Evolutionary conservation across 2,797 vertebrate species (phyloP), one percentile per base, ranked within the genome.

Genomic region (Macrochelys suwanniensis): DNA sequence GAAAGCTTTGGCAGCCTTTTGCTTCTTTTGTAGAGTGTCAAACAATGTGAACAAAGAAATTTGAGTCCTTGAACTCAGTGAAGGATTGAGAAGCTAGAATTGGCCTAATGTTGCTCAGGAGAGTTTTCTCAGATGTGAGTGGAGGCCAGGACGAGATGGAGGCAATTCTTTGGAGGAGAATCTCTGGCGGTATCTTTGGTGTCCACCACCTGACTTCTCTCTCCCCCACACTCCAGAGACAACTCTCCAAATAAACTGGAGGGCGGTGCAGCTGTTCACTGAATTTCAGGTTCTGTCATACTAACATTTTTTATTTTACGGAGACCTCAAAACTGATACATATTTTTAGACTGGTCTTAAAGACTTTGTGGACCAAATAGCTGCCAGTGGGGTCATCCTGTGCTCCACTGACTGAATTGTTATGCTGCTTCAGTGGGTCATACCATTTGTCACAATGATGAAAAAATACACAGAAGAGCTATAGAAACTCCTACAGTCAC

Each of bases 191-290:
- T n/a, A n/a, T 19, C 17, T 68, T 53, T 81, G 53, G 76, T 81
- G 76, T 85, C 81, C 89, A 92, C 90, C 85, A 56, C 37, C 25
- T 84, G 89, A 96, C 95, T 91, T 53, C 89, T 93, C 28, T 74
- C 56, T 94, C 7, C 19, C 59, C 5, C 8, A 17, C 65, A 37
- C 31, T 84, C 80, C 82, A 84, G 85, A 90, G 80, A 61, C 84
- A 91, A 15, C 87, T 89, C 49, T 85, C 65, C 77, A 68, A 82
- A 84, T 94, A 91, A 92, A 65, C 77, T 82, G 31, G 0, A 89
- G 87, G 86, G 92, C 65, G 25, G 47, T 87, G 17, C 84, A 96
- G 92, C 65, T 25, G 5, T 2, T 80, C 31, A 16, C 49, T 86
- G 91, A 85, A 81, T 91, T 89, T 93, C 50, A 80, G 76, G 56